Evolutionary conservation across 2,888 invertebrate species (phyloP).

Genomic region (Polylopha cassiicola): DNA sequence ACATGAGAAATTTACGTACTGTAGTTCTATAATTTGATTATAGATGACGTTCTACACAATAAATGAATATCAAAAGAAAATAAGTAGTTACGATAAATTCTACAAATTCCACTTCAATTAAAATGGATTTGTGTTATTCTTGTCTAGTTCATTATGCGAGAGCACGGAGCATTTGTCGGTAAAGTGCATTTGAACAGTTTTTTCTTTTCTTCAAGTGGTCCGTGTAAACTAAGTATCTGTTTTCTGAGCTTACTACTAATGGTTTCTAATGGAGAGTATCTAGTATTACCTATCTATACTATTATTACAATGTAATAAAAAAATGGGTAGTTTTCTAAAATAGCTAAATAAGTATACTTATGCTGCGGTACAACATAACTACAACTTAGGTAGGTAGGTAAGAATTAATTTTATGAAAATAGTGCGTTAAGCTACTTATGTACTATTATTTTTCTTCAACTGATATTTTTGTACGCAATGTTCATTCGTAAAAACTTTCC

Average conservation of each 20-base stretch:
- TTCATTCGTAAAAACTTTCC: too few species aligned
- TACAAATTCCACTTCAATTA: background rate
- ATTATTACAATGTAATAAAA: too few species aligned
- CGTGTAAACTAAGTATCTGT: constrained; percentile 10
- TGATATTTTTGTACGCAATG: too few species aligned
- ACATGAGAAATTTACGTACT: too few species aligned
- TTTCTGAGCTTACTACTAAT: constrained; percentile 9
- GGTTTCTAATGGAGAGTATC: constrained; percentile 12
- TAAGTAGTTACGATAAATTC: background rate
- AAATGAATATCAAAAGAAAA: background rate
- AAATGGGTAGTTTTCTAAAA: too few species aligned
- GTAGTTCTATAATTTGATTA: background rate
- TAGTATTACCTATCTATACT: too few species aligned
- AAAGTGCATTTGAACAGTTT: constrained; percentile 3
- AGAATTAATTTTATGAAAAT: too few species aligned
- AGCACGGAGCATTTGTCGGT: constrained; percentile 1
- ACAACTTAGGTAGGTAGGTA: too few species aligned
- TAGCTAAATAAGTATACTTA: too few species aligned
- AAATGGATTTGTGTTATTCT: constrained; percentile 1
- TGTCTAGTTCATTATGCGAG: constrained; percentile 15
- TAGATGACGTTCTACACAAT: constrained; percentile 9
- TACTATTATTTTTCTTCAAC: too few species aligned
- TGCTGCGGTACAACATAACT: too few species aligned
- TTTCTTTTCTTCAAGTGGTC: constrained; percentile 10
- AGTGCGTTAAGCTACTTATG: too few species aligned